A percentile compares a stretch with the other conserved stretches of the same genome.
Evolutionary conservation across 2,113 vertebrate species (phyloP).

Genomic region (Mus musculus): DNA sequence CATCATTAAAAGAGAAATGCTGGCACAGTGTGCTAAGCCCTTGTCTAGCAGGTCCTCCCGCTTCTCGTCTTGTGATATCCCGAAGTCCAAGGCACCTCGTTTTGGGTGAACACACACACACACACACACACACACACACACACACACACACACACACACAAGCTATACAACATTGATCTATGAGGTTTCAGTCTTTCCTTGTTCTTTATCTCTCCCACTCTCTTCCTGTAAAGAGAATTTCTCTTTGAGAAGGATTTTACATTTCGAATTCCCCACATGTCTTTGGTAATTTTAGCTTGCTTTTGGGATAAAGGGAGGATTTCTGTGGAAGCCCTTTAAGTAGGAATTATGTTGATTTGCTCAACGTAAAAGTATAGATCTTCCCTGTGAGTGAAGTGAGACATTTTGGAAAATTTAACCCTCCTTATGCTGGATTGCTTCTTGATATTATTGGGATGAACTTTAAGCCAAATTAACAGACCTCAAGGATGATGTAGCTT

Average conservation of each 20-base stretch:
- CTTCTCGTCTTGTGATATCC: slow-evolving; percentile 61
- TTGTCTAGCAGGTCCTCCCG: slow-evolving; percentile 56
- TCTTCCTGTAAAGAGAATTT: slow-evolving; percentile 60
- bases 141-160: not conserved
- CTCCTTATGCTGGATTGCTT: slow-evolving; percentile 58
- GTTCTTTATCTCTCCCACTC: not conserved
- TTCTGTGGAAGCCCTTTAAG: slow-evolving; percentile 76
- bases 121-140: not conserved
- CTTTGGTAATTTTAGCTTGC: slow-evolving; percentile 72
- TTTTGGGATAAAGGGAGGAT: slow-evolving; percentile 74
- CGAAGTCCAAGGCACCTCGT: not conserved
- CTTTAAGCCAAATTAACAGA: slow-evolving; percentile 59
- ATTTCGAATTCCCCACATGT: slow-evolving; percentile 68
- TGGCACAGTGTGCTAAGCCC: slow-evolving; percentile 72
- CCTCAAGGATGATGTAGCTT: not conserved
- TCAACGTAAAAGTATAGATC: slow-evolving; percentile 46
- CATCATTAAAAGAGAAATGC: slow-evolving; percentile 83
- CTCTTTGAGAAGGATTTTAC: slow-evolving; percentile 74
- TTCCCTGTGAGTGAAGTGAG: slow-evolving; percentile 22
- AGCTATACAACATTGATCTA: too few relatives aligned
- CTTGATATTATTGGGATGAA: slow-evolving; percentile 43
- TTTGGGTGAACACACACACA: not conserved
- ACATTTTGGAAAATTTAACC: slow-evolving; percentile 65
- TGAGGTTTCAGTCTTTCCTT: not conserved
- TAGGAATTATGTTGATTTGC: slow-evolving; percentile 79